Evolutionary conservation across 1,140 invertebrate genomes (phyloP), one percentile per base, ranked within the genome.

Genomic region (Psix sp.): DNA sequence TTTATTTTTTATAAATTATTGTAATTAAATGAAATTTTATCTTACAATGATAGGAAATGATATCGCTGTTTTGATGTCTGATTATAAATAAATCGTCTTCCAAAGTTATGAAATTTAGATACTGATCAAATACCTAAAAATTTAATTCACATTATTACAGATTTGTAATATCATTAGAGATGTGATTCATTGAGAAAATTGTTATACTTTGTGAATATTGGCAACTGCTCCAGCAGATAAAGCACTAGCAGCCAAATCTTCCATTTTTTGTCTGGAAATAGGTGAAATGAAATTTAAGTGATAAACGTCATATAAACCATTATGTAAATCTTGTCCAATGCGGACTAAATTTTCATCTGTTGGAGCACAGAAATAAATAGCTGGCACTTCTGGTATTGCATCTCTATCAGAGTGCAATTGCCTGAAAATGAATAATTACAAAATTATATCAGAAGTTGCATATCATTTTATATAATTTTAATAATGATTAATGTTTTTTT

Each of bases 261-360:
- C 98, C 51, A 99, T 90, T 86, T 95, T 96, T 79, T 96, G 94
- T 54, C 98, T 89, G 3, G 96, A 93, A 62, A 99, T 96, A 1
- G 98, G 96, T 1, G 96, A 97, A 75, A 99, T 97, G 80, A 99
- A 99, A 88, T 99, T 99, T 5, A 99, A 88, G 84, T 98, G 96
- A 87, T 98, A 99, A 26, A 93, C 90, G 79, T 99, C 97, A 86
- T 99, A 99, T 13, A 98, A 87, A 18, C 94, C 93, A 86, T 94
- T 95, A 71, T 95, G 92, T 56, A 99, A 91, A 85, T 98, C 96
- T 88, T 98, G 94, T 49, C 93, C 93, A 68, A 99, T 99, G 76
- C 97, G 90, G 33, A 93, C 93, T 17, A 99, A 90, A 88, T 99
- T 99, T 85, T 99, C 97, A 82, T 98, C 95, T 20, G 94, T 95